phyloP scores from a whole-genome alignment of 2,797 vertebrate genomes.

The Eulemur albifrons region DNA sequence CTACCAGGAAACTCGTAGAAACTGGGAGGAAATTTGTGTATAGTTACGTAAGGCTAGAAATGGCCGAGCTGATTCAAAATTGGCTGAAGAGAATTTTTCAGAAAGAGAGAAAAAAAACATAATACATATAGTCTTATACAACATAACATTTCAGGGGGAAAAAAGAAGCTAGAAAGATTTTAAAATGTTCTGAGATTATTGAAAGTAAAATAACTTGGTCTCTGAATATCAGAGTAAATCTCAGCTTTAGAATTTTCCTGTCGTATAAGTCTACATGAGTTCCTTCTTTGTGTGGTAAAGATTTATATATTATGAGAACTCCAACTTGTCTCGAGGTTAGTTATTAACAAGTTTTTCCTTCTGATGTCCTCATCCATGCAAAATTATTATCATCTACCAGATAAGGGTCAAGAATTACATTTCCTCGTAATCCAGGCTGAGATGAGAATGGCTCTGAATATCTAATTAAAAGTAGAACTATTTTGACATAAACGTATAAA shows the following conservation, averaged over 20 bases:
- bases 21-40: neutral
- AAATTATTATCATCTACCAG: neutral
- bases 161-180: neutral
- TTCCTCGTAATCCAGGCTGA: neutral
- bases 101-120: neutral
- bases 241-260: neutral
- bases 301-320: neutral
- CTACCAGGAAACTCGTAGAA: neutral
- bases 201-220: neutral
- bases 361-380: neutral
- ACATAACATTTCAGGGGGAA: no score
- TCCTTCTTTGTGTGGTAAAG: neutral
- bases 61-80: neutral
- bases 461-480: neutral
- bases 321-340: neutral
- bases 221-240: neutral
- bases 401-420: neutral
- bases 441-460: neutral
- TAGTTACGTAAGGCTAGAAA: neutral
- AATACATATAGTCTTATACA: neutral
- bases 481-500: neutral
- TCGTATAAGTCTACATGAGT: fast-evolving
- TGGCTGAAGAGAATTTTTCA: neutral
- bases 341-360: neutral
- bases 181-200: neutral